These are phyloP conservation scores for Andrena bicolor DNA, from an alignment of 2,888 invertebrate genomes.

Conservation along the genomic window DNA sequence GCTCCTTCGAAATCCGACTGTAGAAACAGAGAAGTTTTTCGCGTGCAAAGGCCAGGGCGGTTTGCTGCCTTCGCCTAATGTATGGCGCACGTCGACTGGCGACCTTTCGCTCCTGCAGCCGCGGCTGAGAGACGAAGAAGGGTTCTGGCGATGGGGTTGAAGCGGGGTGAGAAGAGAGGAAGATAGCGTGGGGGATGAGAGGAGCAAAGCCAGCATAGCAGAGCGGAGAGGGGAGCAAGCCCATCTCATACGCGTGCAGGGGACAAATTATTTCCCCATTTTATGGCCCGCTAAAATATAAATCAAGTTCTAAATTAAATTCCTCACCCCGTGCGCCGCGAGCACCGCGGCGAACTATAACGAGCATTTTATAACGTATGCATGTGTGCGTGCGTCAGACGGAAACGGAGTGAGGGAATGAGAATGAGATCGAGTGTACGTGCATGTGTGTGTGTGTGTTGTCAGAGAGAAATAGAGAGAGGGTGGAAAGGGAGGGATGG, in stretches of 20 bases:
- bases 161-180: slow-evolving; percentile 1
- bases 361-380: slow-evolving; percentile 82
- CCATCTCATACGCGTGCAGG: slow-evolving; percentile 83
- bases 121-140: slow-evolving; percentile 14
- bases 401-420: slow-evolving; percentile 48
- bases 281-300: slow-evolving; percentile 84
- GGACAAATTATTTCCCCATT: slow-evolving; percentile 85
- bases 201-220: slow-evolving; percentile 46
- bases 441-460: neutral
- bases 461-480: neutral
- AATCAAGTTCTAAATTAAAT: slow-evolving; percentile 85
- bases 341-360: slow-evolving; percentile 78
- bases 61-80: slow-evolving; percentile 45
- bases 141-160: neutral
- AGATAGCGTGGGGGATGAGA: slow-evolving; percentile 13
- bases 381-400: slow-evolving; percentile 60
- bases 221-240: slow-evolving; percentile 57
- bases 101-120: slow-evolving; percentile 46
- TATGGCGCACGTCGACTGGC: slow-evolving; percentile 48
- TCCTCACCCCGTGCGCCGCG: slow-evolving; percentile 76
- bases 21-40: slow-evolving; percentile 37
- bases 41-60: slow-evolving; percentile 17
- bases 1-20: slow-evolving; percentile 11
- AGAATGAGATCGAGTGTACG: slow-evolving; percentile 30
- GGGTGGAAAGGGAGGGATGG: neutral